A percentile compares a stretch with the other conserved stretches of the same genome.
Conservation (phyloP, 2,888 invertebrate species). For the Steinernema scapterisci region DNA sequence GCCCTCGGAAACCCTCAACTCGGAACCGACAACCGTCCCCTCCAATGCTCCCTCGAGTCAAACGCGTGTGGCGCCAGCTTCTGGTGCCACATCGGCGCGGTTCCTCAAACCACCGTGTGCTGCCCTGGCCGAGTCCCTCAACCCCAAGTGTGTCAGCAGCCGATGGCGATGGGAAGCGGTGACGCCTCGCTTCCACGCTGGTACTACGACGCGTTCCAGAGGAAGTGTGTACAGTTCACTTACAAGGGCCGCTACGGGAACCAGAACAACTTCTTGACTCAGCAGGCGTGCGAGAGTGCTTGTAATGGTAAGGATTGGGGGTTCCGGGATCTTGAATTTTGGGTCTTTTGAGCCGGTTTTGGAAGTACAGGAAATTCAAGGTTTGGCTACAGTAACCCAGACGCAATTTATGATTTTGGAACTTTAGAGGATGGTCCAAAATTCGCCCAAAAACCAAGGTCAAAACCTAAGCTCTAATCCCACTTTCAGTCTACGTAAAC, state of each 20-base stretch:
- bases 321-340: no score
- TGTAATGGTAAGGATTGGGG: constrained; percentile 37
- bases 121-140: constrained; percentile 55
- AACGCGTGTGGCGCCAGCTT: constrained; percentile 49
- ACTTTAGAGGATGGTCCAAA: no score
- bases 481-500: constrained; percentile 59
- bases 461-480: background rate
- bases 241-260: constrained; percentile 44
- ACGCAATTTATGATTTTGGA: no score
- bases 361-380: no score
- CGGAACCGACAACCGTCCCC: constrained; percentile 50
- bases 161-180: constrained; percentile 36
- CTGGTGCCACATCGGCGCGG: constrained; percentile 65
- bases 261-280: constrained; percentile 45
- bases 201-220: constrained; percentile 53
- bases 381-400: background rate
- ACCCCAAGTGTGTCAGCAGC: constrained; percentile 37
- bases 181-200: constrained; percentile 41
- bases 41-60: constrained; percentile 50
- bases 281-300: constrained; percentile 38
- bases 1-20: constrained; percentile 62
- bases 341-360: no score
- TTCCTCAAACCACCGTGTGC: constrained; percentile 58
- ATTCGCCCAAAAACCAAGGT: no score
- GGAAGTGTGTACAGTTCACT: constrained; percentile 40